Base-by-base conservation (phyloP, 2,888 invertebrate species). In the Zele albiditarsus region DNA sequence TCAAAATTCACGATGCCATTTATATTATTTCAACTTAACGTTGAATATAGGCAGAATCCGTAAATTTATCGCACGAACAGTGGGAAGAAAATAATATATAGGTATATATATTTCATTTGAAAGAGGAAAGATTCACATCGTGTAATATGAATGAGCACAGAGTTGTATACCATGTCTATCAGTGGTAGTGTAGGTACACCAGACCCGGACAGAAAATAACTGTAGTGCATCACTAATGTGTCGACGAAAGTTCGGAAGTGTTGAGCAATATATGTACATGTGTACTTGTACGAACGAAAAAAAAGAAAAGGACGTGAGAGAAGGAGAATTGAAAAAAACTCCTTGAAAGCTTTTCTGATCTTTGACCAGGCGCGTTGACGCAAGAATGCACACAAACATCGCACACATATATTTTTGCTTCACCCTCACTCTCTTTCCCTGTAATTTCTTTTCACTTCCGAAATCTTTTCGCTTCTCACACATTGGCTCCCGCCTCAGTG, bases 331-430 rank as follows among this genome's bases (percentile, higher is more conserved):
- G 10, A 1, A 28, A 28, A 28, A 28, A 60, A 60, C n/a, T 27
- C 14, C 16, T 6, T 27, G 27, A 60, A n/a, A 60, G 28, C 60
- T 60, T 60, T 60, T 27, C 60, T 60, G 60, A 27, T 53, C 53
- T 53, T 53, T 20, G 53, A 53, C 53, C 53, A 23, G n/a, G n/a
- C 53, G 53, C 53, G 53, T 60, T 60, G 60, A 27, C 60, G 60
- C 60, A 28, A 60, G 25, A 28, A 28, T 60, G 27, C 60, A 60
- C 28, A 60, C 60, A 60, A 60, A 28, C 60, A 60, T 1, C 14
- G 6, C 8, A 20, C 14, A 14, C 27, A 28, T 28, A 60, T 60
- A 12, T 58, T 25, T 25, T 60, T 10, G 2, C 8, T 60, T 14
- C 12, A 2, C 14, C 28, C 25, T 28, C 28, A 10, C 28, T 60